phyloP scores from a whole-genome alignment of 2,113 vertebrate species.

The Psittacula cyanocephala region DNA sequence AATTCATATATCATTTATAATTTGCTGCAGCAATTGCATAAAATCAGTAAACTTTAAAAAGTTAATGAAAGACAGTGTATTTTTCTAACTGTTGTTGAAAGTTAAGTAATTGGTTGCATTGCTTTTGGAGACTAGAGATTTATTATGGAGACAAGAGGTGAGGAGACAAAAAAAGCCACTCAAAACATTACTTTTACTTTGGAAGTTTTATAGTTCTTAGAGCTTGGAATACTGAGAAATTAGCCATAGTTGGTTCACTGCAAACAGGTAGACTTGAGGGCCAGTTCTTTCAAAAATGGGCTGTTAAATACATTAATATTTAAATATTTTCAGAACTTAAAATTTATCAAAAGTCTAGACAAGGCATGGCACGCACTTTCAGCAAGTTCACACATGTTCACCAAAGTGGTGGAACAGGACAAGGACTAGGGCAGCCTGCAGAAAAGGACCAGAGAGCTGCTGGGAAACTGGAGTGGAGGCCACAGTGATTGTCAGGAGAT shows the following conservation, averaged over 20 bases:
- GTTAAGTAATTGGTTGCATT: neutral
- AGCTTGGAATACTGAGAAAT: neutral
- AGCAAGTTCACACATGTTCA: neutral
- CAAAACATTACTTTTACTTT: neutral
- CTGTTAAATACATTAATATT: neutral
- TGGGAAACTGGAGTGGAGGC: neutral
- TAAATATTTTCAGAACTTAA: neutral
- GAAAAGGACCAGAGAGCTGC: neutral
- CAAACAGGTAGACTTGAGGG: neutral
- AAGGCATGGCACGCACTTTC: neutral
- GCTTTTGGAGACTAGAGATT: neutral
- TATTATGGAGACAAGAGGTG: neutral
- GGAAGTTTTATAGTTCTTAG: neutral
- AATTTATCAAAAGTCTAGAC: neutral
- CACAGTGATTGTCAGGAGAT: neutral
- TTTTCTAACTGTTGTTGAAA: neutral
- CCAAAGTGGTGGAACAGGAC: neutral
- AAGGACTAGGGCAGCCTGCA: neutral
- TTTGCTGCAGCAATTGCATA: neutral
- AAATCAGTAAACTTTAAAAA: conserved; percentile 5
- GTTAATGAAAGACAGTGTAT: conserved; percentile 22
- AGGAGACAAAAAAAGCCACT: neutral
- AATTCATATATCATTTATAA: neutral
- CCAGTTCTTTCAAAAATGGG: neutral
- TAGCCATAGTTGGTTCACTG: neutral